These are phyloP conservation scores for Drosophila trichaetosa DNA, from an alignment of 2,888 invertebrate species.

Conservation along the genomic window DNA sequence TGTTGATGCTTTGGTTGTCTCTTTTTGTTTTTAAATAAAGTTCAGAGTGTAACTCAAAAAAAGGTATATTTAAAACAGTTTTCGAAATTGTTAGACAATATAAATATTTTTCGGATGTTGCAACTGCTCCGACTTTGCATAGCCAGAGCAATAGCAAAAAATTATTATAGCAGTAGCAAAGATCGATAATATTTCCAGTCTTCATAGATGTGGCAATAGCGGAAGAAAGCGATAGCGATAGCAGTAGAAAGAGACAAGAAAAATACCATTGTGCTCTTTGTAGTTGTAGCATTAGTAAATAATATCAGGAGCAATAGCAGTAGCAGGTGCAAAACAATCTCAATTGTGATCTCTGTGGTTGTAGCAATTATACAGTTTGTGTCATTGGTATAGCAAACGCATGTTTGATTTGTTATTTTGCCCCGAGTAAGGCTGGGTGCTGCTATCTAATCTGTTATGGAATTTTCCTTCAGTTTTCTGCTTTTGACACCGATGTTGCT, in stretches of 20 bases:
- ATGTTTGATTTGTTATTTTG: too few species aligned
- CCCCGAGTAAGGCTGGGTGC: too few species aligned
- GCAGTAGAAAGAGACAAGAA: too few species aligned
- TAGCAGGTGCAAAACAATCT: not conserved
- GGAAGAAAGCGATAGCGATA: too few species aligned
- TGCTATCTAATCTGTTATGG: too few species aligned
- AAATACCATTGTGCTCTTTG: not conserved
- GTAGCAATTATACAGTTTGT: not conserved
- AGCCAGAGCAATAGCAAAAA: not conserved
- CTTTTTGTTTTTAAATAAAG: constrained; percentile 3
- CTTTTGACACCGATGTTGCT: too few species aligned
- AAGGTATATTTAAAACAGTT: not conserved
- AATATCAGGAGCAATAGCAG: not conserved
- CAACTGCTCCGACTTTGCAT: not conserved
- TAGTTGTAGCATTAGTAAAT: not conserved
- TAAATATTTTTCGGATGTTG: not conserved
- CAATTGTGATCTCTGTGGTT: not conserved
- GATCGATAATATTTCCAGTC: too few species aligned
- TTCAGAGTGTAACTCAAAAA: not conserved
- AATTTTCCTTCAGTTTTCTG: too few species aligned
- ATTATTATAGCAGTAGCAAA: too few species aligned
- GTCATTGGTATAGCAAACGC: too few species aligned
- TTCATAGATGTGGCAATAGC: too few species aligned
- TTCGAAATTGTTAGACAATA: not conserved
- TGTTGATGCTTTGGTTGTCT: constrained; percentile 29